Evolutionary conservation across 2,797 vertebrate species (phyloP).

Genomic region (Clarias fuscus): DNA sequence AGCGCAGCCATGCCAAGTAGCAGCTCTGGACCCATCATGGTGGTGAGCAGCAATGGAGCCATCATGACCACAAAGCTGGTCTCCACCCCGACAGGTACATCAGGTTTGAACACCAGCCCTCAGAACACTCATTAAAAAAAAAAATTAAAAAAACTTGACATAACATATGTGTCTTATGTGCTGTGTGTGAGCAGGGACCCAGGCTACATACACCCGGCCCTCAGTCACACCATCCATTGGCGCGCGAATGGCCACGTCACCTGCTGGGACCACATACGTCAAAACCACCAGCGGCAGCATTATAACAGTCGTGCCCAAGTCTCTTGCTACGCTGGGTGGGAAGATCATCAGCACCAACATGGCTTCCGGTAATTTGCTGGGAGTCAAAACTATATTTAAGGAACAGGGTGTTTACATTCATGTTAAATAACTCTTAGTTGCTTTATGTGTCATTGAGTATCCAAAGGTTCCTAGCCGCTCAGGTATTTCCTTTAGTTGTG

Average conservation of each 20-base stretch:
- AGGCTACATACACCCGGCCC: slow-evolving; percentile 89
- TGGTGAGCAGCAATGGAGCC: slow-evolving; percentile 98
- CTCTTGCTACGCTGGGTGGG: slow-evolving; percentile 91
- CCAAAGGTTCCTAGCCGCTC: no score
- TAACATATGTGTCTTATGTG: background rate
- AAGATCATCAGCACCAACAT: slow-evolving; percentile 98
- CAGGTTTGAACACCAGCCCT: background rate
- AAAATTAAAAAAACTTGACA: no score
- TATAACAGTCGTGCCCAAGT: slow-evolving; percentile 97
- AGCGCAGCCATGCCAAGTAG: slow-evolving; percentile 87
- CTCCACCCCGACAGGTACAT: slow-evolving; percentile 89
- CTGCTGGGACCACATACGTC: slow-evolving; percentile 90
- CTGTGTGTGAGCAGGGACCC: slow-evolving; percentile 75
- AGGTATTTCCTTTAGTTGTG: background rate
- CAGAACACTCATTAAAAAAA: no score
- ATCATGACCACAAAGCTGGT: slow-evolving; percentile 98
- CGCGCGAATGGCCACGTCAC: slow-evolving; percentile 85
- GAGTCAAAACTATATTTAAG: background rate
- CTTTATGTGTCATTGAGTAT: background rate
- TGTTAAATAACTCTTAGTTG: background rate
- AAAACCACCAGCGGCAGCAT: slow-evolving; percentile 99
- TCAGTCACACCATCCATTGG: slow-evolving; percentile 86
- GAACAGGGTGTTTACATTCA: background rate
- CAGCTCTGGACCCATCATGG: slow-evolving; percentile 97
- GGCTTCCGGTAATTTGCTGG: slow-evolving; percentile 83